Evolutionary conservation across 2,113 vertebrate genomes (phyloP).

Genomic region (Prochilodus magdalenae): DNA sequence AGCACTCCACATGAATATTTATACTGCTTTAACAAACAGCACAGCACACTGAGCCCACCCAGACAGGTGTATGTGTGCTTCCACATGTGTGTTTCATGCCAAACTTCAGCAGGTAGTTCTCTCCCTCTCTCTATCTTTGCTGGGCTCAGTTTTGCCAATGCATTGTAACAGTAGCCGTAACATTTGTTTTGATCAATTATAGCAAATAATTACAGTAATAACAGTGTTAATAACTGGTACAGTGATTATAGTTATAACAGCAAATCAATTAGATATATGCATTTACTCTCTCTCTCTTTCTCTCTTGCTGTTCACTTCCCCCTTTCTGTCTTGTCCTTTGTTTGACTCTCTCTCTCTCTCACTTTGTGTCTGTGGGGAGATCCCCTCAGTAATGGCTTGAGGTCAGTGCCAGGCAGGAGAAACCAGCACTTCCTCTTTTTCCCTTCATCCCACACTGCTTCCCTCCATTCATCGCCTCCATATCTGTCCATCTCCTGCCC

Average conservation of each 20-base stretch:
- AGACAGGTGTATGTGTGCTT: conserved; percentile 30
- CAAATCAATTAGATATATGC: too few species aligned
- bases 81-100: conserved; percentile 29
- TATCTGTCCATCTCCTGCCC: conserved; percentile 29
- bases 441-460: conserved; percentile 41
- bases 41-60: conserved; percentile 46
- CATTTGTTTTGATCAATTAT: too few species aligned
- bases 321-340: conserved; percentile 46
- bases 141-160: too few species aligned
- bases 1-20: conserved; percentile 65
- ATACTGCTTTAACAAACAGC: conserved; percentile 59
- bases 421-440: conserved; percentile 53
- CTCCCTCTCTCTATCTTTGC: too few species aligned
- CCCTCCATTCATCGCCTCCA: conserved; percentile 40
- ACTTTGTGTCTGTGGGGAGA: conserved; percentile 47
- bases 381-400: conserved; percentile 54
- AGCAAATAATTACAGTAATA: too few species aligned
- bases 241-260: too few species aligned
- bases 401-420: conserved; percentile 49
- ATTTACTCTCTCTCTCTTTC: too few species aligned
- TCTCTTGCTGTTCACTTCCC: neutral
- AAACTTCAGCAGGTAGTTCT: conserved; percentile 23
- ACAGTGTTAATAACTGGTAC: too few species aligned
- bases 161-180: too few species aligned
- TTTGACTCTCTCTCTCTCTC: conserved; percentile 40